These are phyloP conservation scores for Mesorhabditis sp. DNA, from an alignment of 2,888 invertebrate genomes.

Conservation along the genomic window DNA sequence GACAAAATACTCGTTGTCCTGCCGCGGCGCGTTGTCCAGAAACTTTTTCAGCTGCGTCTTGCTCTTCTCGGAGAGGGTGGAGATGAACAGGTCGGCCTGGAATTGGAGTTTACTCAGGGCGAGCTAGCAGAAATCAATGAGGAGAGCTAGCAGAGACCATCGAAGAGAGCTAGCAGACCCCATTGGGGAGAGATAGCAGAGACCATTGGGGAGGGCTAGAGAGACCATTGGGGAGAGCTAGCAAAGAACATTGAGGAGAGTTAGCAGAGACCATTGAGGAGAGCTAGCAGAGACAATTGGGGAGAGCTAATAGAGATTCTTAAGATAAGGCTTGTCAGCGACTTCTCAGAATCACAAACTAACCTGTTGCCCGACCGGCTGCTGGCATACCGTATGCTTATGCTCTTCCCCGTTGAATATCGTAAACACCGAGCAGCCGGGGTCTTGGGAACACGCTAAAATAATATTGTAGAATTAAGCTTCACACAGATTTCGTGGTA, in stretches of 20 bases:
- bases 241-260: no score
- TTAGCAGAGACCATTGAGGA: no score
- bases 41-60: conserved; percentile 27
- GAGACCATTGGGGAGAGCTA: no score
- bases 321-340: background rate
- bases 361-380: conserved; percentile 31
- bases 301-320: no score
- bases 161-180: no score
- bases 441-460: background rate
- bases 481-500: background rate
- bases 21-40: conserved; percentile 32
- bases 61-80: conserved; percentile 33
- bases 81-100: conserved; percentile 35
- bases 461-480: background rate
- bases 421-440: background rate
- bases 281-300: no score
- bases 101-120: background rate
- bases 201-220: no score
- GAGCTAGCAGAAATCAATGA: no score
- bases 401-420: conserved; percentile 5
- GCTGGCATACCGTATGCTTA: conserved; percentile 26
- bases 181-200: no score
- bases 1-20: conserved; percentile 35
- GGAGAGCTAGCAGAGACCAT: no score
- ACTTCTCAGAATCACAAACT: background rate